These are phyloP conservation scores for Antheraea pernyi DNA, from an alignment of 1,140 invertebrate genomes.

Conservation along the genomic window DNA sequence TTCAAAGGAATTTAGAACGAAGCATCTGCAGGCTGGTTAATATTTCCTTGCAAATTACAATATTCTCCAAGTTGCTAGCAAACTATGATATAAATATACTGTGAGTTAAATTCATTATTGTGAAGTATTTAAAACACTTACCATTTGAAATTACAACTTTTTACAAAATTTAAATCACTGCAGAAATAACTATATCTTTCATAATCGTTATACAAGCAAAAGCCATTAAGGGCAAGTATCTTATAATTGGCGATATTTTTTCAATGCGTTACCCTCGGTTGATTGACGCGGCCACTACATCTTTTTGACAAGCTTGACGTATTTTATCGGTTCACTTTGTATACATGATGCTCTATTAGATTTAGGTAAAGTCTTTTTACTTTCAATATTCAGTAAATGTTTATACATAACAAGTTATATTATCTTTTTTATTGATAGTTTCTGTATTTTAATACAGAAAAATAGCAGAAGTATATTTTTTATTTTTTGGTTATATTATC, in stretches of 20 bases:
- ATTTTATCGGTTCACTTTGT: constrained; percentile 45
- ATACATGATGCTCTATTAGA: constrained; percentile 42
- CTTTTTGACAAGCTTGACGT: constrained; percentile 67
- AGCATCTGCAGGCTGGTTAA: no score
- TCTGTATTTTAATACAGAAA: no score
- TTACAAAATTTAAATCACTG: neutral
- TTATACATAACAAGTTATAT: neutral
- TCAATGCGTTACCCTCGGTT: constrained; percentile 36
- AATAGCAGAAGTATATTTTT: no score
- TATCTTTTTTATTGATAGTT: no score
- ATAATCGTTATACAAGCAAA: constrained; percentile 63
- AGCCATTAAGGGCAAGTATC: constrained; percentile 67
- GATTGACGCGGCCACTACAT: constrained; percentile 72
- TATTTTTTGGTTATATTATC: no score
- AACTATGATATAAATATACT: no score
- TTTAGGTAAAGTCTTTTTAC: neutral
- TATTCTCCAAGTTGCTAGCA: no score
- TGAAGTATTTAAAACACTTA: no score
- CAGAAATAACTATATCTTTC: constrained; percentile 30
- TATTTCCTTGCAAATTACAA: no score
- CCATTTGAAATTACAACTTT: neutral
- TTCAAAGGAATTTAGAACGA: no score
- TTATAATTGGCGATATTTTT: constrained; percentile 68
- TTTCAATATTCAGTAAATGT: neutral
- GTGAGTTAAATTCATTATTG: no score